These are phyloP conservation scores for Philhelius pedissequus DNA, from an alignment of 2,888 invertebrate genomes.

Conservation along the genomic window DNA sequence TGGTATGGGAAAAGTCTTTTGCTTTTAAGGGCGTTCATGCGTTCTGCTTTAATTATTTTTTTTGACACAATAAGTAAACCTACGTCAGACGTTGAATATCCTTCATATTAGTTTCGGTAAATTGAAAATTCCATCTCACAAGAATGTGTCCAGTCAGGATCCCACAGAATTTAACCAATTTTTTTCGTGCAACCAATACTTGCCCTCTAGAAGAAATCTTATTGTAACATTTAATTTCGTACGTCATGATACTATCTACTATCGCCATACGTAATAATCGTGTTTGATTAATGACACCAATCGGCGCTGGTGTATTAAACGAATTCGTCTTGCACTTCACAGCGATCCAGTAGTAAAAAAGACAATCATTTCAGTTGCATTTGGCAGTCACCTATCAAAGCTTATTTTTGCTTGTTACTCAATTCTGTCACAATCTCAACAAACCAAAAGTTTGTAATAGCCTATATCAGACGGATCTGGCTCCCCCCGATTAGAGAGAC, in stretches of 20 bases:
- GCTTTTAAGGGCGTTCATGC: too few relatives aligned
- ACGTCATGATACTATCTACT: background rate
- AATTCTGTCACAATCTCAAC: constrained; percentile 4
- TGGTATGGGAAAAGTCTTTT: too few relatives aligned
- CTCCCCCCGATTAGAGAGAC: background rate
- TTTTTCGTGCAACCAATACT: background rate
- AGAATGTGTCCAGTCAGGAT: too few relatives aligned
- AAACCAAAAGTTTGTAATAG: background rate
- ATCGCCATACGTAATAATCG: background rate
- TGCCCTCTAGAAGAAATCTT: background rate
- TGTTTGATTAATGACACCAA: background rate
- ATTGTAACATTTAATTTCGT: background rate
- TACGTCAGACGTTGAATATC: too few relatives aligned
- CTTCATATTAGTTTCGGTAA: too few relatives aligned
- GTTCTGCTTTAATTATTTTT: too few relatives aligned
- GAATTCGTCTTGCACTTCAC: constrained; percentile 32
- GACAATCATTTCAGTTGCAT: constrained; percentile 11
- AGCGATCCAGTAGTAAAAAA: background rate
- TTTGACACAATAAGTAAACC: too few relatives aligned
- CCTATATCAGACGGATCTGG: background rate
- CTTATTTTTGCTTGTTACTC: background rate
- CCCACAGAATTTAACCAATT: too few relatives aligned
- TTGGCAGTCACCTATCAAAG: constrained; percentile 4
- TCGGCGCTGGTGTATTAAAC: background rate
- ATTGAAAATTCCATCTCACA: too few relatives aligned